Base-by-base conservation (phyloP, 1,140 invertebrate species). In the Hyles euphorbiae region DNA sequence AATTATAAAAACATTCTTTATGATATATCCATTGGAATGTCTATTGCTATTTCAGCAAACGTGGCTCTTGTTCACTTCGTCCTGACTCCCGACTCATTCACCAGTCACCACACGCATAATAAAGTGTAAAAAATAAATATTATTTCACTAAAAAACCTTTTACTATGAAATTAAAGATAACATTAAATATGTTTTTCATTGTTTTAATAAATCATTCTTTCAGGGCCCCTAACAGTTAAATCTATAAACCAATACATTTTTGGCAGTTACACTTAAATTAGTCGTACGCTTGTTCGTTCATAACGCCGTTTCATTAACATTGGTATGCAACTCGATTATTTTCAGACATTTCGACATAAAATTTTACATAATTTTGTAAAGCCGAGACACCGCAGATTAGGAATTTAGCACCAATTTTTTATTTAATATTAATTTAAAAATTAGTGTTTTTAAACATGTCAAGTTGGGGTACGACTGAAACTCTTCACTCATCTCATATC, bases 241-340 rank as follows among this genome's bases (percentile, higher is more conserved):
- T 40, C 8, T 67, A 70, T 53, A 47, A 68, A 72, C 66, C 68
- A 61, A 72, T 70, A 62, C 54, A 74, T 78, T 75, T 81, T 80
- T 82, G 79, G 79, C 77, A 80, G 70, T 74, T 66, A 72, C 55
- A 73, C 68, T 56, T 34, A 57, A 53, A 40, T 40, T 40, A 40
- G 36, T 40, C 36, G 36, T 40, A 40, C 36, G 36, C 8, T 40
- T 40, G 5, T 40, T 40, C 36, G 4, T 40, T 40, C 8, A 40
- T 5, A 5, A 40, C 22, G 22, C 22, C 22, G 22, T 22, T 22
- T 22, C 22, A 22, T 22, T 22, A 22, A 1, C 22, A 22, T 22
- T 22, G 22, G 22, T 40, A 40, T 40, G 4, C 36, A 5, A 40
- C 36, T 40, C 8, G 4, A 40, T 1, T 5, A 40, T 40, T 5